Evolutionary conservation across 2,888 invertebrate species (phyloP).

Genomic region (Spilosoma lubricipeda): DNA sequence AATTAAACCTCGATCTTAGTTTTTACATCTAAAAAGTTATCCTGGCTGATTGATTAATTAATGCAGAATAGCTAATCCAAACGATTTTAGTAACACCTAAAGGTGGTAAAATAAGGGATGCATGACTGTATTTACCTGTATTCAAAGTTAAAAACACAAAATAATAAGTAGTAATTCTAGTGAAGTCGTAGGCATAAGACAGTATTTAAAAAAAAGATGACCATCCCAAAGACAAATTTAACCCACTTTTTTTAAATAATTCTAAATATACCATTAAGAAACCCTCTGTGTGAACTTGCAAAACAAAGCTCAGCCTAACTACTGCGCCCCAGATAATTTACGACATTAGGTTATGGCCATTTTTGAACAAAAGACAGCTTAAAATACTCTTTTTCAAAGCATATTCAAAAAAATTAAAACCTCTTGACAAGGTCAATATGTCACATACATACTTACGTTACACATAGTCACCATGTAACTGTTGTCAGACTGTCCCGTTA

Average conservation of each 20-base stretch:
- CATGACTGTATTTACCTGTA: too few relatives aligned
- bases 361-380: not conserved
- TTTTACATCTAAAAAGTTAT: too few relatives aligned
- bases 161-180: too few relatives aligned
- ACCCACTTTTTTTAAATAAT: not conserved
- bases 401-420: not conserved
- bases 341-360: not conserved
- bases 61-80: too few relatives aligned
- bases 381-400: not conserved
- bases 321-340: not conserved
- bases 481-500: not conserved
- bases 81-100: too few relatives aligned
- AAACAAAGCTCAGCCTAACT: not conserved
- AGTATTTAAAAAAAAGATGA: too few relatives aligned
- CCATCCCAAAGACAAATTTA: too few relatives aligned
- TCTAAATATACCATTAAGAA: not conserved
- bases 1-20: too few relatives aligned
- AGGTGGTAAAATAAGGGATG: too few relatives aligned
- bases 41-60: too few relatives aligned
- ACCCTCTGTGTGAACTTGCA: not conserved
- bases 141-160: too few relatives aligned
- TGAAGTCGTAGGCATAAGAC: too few relatives aligned
- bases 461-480: not conserved
- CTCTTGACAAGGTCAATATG: not conserved
- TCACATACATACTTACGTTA: not conserved